These are phyloP conservation scores for Synaphobranchus kaupii DNA, from an alignment of 2,797 vertebrate species.

Conservation along the genomic window DNA sequence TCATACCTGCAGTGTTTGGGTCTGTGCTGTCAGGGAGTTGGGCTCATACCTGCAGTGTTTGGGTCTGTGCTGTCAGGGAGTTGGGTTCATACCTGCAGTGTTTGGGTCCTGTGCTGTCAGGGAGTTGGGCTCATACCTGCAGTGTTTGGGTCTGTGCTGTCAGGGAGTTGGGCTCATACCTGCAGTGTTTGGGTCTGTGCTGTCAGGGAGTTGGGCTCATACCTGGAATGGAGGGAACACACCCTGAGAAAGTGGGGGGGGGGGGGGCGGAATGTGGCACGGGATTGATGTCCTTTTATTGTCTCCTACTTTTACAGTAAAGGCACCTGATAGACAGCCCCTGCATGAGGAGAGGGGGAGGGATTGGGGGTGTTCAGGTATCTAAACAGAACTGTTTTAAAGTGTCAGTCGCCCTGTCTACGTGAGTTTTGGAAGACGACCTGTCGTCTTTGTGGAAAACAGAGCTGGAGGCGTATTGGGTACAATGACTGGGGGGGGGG, in stretches of 20 bases:
- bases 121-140: constrained; percentile 47
- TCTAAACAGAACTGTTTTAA: constrained; percentile 72
- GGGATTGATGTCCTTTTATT: constrained; percentile 55
- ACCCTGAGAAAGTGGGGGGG: constrained; percentile 47
- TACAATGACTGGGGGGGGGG: constrained; percentile 6
- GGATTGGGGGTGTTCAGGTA: constrained; percentile 42
- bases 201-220: constrained; percentile 52
- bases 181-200: constrained; percentile 53
- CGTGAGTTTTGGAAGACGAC: constrained; percentile 28
- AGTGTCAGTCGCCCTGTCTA: constrained; percentile 56
- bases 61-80: constrained; percentile 48
- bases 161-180: constrained; percentile 49
- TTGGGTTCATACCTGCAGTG: constrained; percentile 52
- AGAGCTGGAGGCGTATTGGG: constrained; percentile 35
- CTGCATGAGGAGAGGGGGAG: constrained; percentile 7
- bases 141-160: constrained; percentile 57
- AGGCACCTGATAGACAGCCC: constrained; percentile 70
- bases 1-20: constrained; percentile 55
- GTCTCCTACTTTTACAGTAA: constrained; percentile 63
- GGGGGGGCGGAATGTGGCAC: background rate
- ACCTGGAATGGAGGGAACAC: constrained; percentile 39
- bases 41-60: constrained; percentile 54
- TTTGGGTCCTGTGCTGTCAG: constrained; percentile 53
- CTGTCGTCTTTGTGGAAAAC: constrained; percentile 25
- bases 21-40: constrained; percentile 49